Evolutionary conservation across 1,140 invertebrate genomes (phyloP).

Genomic region (Polyergus mexicanus): DNA sequence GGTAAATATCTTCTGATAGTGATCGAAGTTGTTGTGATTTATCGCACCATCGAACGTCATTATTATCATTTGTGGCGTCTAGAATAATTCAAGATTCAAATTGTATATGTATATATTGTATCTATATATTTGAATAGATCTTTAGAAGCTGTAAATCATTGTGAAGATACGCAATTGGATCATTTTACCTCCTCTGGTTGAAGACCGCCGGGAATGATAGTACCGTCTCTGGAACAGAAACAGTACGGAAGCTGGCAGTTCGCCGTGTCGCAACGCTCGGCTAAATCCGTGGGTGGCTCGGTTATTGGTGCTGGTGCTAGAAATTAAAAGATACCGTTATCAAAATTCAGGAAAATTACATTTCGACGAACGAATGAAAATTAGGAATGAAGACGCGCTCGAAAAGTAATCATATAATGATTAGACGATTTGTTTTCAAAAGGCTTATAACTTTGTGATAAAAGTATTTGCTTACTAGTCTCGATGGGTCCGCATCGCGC

Average conservation of each 20-base stretch:
- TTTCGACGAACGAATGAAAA: background rate
- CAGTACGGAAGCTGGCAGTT: constrained; percentile 95
- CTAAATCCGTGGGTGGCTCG: constrained; percentile 92
- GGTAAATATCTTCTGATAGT: constrained; percentile 95
- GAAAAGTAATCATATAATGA: background rate
- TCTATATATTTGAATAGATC: background rate
- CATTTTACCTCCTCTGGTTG: constrained; percentile 91
- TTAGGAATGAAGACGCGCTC: background rate
- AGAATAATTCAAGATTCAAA: constrained; percentile 77
- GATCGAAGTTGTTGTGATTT: constrained; percentile 96
- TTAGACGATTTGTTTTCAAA: background rate
- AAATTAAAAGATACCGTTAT: constrained; percentile 63
- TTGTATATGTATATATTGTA: background rate
- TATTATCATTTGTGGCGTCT: constrained; percentile 97
- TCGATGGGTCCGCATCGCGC: constrained; percentile 95
- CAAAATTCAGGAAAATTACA: background rate
- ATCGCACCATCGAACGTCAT: constrained; percentile 97
- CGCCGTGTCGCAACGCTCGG: constrained; percentile 91
- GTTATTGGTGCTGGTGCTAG: constrained; percentile 92
- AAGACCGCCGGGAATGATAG: constrained; percentile 93
- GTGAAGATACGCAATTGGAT: background rate
- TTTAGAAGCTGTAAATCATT: background rate
- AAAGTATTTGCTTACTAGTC: constrained; percentile 89
- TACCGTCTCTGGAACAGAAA: constrained; percentile 97
- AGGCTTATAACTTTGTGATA: background rate